Base-by-base conservation (phyloP, 2,113 vertebrate genomes). In the Amazona guildingii region DNA sequence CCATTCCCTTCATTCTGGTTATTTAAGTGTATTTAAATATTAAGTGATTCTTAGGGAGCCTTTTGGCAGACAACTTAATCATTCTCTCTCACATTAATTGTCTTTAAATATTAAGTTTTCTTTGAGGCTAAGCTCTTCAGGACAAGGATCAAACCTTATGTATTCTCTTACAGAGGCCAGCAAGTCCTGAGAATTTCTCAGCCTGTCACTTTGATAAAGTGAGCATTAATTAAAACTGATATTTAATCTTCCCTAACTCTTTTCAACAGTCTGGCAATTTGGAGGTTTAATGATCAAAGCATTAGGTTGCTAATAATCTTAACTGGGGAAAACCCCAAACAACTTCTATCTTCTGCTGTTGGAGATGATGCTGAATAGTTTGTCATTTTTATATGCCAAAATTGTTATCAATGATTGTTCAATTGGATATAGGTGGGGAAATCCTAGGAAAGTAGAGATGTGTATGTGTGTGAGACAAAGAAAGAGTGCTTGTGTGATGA, bases 81-180 rank as follows among this genome's bases (percentile, higher is more conserved):
- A 83, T 93, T 54, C 17, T 61, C 6, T 89, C 39, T 62, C 17
- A 63, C 23, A 51, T 70, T 80, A 90, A 77, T 39, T 92, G 43
- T 74, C 68, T 92, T 96, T 83, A 83, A 94, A 90, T 90, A 74
- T 81, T 86, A 94, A 86, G 39, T 39, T 93, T 94, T 81, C 51
- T 81, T 70, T 55, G 20, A 93, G 27, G 83, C 9, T 83, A 68
- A 92, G 16, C 24, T 86, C 33, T 88, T 70, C 63, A 80, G 49
- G 55, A 63, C 23, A 77, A 83, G 37, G 48, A 82, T 9, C 19
- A 68, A 78, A 10, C 2, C 11, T 90, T 82, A 13, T 43, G 5
- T 62, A 23, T 67, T 82, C 37, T 8, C 5, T 39, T 35, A 70
- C 10, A 46, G n/a, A 86, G 2, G 1, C 13, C 33, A 77, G 25